Evolutionary conservation across 2,113 vertebrate species (phyloP).

Genomic region (Cyphomyrus discorhynchus): DNA sequence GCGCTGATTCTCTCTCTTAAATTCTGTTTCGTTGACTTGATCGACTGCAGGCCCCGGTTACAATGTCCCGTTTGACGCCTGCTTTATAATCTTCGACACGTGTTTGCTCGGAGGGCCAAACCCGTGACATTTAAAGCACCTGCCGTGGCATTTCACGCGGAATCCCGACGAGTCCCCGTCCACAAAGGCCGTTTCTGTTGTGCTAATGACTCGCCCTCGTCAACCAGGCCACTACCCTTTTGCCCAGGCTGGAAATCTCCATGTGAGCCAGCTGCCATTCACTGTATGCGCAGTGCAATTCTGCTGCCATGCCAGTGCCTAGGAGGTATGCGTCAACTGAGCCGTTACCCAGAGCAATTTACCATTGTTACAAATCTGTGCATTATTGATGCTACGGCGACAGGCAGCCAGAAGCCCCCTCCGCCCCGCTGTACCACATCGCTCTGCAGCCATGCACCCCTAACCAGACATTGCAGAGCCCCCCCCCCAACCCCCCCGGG

Average conservation of each 20-base stretch:
- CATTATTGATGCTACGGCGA: neutral
- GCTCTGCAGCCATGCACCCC: neutral
- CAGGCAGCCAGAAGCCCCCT: neutral
- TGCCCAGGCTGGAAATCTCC: neutral
- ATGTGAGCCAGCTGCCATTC: neutral
- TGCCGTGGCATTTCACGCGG: neutral
- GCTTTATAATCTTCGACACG: neutral
- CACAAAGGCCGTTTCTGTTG: constrained; percentile 1
- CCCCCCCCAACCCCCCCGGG: neutral
- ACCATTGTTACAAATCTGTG: neutral
- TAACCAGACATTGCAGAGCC: neutral
- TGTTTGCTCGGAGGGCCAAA: neutral
- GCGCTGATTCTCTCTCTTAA: neutral
- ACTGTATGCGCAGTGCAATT: neutral
- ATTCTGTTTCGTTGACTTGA: neutral
- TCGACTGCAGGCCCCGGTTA: neutral
- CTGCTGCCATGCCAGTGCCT: neutral
- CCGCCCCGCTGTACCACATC: neutral
- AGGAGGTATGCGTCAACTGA: neutral
- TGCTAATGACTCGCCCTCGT: neutral
- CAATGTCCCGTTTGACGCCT: neutral
- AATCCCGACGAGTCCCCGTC: neutral
- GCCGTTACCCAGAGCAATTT: neutral
- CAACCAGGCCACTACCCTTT: constrained; percentile 6
- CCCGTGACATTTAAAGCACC: constrained; percentile 10